Evolutionary conservation across 2,888 invertebrate genomes (phyloP), one percentile per base, ranked within the genome.

Genomic region (Caenorhabditis virilis): DNA sequence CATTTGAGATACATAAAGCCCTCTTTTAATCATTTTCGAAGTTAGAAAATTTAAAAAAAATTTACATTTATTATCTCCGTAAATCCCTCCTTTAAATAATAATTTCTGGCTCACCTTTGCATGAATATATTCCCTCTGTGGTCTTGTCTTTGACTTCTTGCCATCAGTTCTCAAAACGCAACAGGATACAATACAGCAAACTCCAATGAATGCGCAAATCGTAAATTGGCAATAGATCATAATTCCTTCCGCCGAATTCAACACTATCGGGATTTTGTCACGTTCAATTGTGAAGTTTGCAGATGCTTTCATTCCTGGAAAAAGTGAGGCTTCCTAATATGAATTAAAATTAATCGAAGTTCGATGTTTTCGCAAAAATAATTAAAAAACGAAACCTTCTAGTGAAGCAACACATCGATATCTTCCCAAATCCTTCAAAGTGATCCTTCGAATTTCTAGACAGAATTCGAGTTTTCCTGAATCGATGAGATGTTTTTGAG

Each of bases 171-270:
- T 48, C 4, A 65, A 18, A 6, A 65, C 65, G 16, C 65, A 65
- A 30, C 65, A 65, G 3, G 60, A 60, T 27, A 65, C 50, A 25
- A 65, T 25, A 38, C 65, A 65, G 27, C 65, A 65, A n/a, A 50
- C 68, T 5, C 57, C 56, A 38, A 71, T 55, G 27, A 71, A 71
- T n/a, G 58, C 59, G 41, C 71, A 68, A 25, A 71, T 59, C 7
- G 62, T 63, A 36, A 71, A 65, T 47, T 71, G 67, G 18, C 61
- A 58, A 41, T 71, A 71, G 35, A 71, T 65, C 38, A 71, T 47
- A 13, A 71, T 52, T 23, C 60, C 58, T 50, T 71, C 71, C 11
- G 71, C 53, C 11, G 61, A 58, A 43, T 71, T 68, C 27, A 64
- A 42, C 18, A 71, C 62, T 18, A 71, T 55, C 18, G 71, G 71